These are phyloP conservation scores for Mylabris sibirica DNA, from an alignment of 2,888 invertebrate species.

Conservation along the genomic window DNA sequence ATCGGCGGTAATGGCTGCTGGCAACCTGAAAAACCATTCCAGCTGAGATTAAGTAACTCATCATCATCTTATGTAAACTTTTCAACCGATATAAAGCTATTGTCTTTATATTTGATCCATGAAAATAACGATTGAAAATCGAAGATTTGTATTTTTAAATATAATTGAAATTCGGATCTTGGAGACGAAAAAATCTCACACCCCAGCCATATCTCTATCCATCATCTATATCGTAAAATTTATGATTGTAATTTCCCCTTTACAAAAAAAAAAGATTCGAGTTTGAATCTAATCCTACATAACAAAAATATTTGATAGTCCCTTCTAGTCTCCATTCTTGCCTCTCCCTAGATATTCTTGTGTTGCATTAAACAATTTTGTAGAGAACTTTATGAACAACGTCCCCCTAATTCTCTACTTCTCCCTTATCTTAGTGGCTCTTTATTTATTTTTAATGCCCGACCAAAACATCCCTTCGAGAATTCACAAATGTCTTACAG, in stretches of 20 bases:
- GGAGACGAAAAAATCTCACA: background rate
- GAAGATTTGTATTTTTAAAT: background rate
- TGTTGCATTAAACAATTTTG: constrained; percentile 4
- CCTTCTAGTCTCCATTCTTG: background rate
- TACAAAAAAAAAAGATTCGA: background rate
- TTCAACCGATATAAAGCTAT: background rate
- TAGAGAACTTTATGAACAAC: background rate
- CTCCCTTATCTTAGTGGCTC: constrained; percentile 7
- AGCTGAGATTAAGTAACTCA: constrained; percentile 5
- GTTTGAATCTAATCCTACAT: background rate
- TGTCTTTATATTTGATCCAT: background rate
- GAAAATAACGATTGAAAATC: background rate
- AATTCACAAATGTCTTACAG: constrained; percentile 13
- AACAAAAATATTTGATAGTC: background rate
- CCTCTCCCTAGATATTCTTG: background rate
- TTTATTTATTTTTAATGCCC: constrained; percentile 14
- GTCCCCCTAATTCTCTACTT: background rate
- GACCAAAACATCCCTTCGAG: constrained; percentile 15
- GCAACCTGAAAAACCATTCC: background rate
- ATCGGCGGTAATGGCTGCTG: constrained; percentile 21
- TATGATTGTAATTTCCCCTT: constrained; percentile 5
- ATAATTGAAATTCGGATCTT: background rate
- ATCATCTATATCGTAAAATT: background rate
- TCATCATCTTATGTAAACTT: constrained; percentile 2
- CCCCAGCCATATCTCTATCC: background rate